Conservation (phyloP, 2,888 invertebrate species). For the Fabriciana adippe region DNA sequence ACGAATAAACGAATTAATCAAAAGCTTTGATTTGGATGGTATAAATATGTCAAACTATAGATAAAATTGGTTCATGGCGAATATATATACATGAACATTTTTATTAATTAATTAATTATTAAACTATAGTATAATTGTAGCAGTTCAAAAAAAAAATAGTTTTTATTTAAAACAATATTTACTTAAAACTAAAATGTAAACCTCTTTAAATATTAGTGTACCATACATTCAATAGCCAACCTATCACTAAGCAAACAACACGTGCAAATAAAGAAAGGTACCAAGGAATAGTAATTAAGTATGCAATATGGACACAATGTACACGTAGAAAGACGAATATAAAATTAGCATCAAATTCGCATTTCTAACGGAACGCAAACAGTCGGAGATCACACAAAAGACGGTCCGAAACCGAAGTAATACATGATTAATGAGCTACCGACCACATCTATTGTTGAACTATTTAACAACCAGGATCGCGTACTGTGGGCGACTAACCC, state of each 20-base stretch:
- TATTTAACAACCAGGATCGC: slow-evolving; percentile 70
- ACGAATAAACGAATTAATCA: slow-evolving; percentile 2
- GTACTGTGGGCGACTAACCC: slow-evolving; percentile 35
- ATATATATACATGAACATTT: too few relatives aligned
- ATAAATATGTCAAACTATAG: background rate
- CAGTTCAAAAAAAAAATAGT: too few relatives aligned
- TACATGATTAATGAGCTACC: slow-evolving; percentile 72
- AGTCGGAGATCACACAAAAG: slow-evolving; percentile 61
- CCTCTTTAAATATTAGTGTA: background rate
- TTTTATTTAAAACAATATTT: background rate
- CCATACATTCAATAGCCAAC: slow-evolving; percentile 16
- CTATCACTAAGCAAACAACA: slow-evolving; percentile 27
- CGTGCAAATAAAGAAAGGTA: slow-evolving; percentile 38
- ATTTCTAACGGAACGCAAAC: slow-evolving; percentile 47
- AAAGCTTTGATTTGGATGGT: background rate
- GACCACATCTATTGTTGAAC: slow-evolving; percentile 76
- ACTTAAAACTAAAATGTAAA: background rate
- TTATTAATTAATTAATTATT: too few relatives aligned
- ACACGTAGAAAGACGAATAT: slow-evolving; percentile 40
- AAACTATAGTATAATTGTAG: too few relatives aligned
- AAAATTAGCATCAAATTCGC: slow-evolving; percentile 43
- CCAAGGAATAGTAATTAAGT: slow-evolving; percentile 39
- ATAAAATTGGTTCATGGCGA: too few relatives aligned
- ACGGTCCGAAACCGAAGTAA: slow-evolving; percentile 65
- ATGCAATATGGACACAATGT: slow-evolving; percentile 36